Evolutionary conservation across 53 echinoderm and acorn worm species (phyloP), one percentile per base, ranked within the genome.

Genomic region (Holothuria leucospilota): DNA sequence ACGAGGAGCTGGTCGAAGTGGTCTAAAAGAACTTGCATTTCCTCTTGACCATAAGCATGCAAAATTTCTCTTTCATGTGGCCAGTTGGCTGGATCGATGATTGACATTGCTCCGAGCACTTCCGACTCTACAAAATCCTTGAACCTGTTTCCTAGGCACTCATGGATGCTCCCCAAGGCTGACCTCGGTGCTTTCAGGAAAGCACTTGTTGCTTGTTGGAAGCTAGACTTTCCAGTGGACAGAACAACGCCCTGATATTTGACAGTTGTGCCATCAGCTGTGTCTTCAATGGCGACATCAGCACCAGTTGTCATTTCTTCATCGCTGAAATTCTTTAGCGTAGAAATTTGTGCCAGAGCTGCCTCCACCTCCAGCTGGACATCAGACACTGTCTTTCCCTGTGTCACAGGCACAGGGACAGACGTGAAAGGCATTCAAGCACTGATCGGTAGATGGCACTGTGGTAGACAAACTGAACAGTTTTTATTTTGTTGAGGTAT

Each of bases 1-100:
- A 20, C 61, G 39, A 86, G 39, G 34, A 59, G 34, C 27, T 23
- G 20, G 56, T 86, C 61, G 60, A 86, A 86, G 86, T 86, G 73
- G 18, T 71, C 38, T 13, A 71, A 29, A 30, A 85, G 86, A 29
- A 15, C 10, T 59, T 38, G 30, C 58, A 51, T 73, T 30, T 28
- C 74, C 59, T 39, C 2, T 21, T 85, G 59, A 28, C 13, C 62
- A 85, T 49, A 72, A n/a, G 15, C 71, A n/a, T n/a, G n/a, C n/a
- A n/a, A n/a, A n/a, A n/a, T n/a, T n/a, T n/a, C 63, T 60, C 63
- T 2, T n/a, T 82, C 63, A 61, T 61, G 15, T 34, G 82, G 82
- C 82, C 82, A 82, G 64, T 62, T 82, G 20, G 30, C 65, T 8
- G 82, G 64, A 39, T 82, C 64, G 20, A 82, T 63, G 34, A 39